These are phyloP conservation scores for Drosophila greeni DNA, from an alignment of 2,888 invertebrate genomes.

Conservation along the genomic window DNA sequence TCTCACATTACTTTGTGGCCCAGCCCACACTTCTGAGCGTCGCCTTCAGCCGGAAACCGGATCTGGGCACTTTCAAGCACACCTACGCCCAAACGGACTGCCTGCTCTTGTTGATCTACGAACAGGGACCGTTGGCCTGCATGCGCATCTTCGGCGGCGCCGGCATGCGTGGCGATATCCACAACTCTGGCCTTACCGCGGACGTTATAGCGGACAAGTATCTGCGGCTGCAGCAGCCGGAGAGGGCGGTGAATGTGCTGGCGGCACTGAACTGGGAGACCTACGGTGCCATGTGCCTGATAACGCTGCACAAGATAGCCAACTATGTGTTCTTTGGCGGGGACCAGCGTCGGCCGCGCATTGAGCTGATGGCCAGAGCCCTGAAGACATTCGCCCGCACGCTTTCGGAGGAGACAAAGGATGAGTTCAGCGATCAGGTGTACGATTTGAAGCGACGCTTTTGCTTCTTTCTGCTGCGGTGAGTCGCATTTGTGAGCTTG, in stretches of 20 bases:
- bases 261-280: slow-evolving; percentile 87
- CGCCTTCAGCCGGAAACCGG: slow-evolving; percentile 82
- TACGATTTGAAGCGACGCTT: slow-evolving; percentile 91
- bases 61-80: slow-evolving; percentile 75
- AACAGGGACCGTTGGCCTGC: slow-evolving; percentile 82
- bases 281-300: slow-evolving; percentile 86
- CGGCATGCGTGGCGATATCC: slow-evolving; percentile 78
- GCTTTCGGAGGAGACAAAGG: slow-evolving; percentile 84
- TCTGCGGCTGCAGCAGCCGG: slow-evolving; percentile 82
- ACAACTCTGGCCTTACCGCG: slow-evolving; percentile 80
- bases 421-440: slow-evolving; percentile 87
- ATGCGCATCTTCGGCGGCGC: slow-evolving; percentile 81
- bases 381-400: slow-evolving; percentile 88
- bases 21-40: slow-evolving; percentile 81
- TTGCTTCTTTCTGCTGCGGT: slow-evolving; percentile 92
- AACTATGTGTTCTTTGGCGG: slow-evolving; percentile 81
- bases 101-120: slow-evolving; percentile 81
- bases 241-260: slow-evolving; percentile 85
- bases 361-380: slow-evolving; percentile 85
- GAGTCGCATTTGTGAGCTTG: slow-evolving; percentile 6
- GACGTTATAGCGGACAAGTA: slow-evolving; percentile 83
- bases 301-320: slow-evolving; percentile 86
- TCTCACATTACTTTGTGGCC: slow-evolving; percentile 80
- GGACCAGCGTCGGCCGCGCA: slow-evolving; percentile 71
- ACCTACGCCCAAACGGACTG: slow-evolving; percentile 80